These are phyloP conservation scores for Aphidius colemani DNA, from an alignment of 2,888 invertebrate species.

Conservation along the genomic window DNA sequence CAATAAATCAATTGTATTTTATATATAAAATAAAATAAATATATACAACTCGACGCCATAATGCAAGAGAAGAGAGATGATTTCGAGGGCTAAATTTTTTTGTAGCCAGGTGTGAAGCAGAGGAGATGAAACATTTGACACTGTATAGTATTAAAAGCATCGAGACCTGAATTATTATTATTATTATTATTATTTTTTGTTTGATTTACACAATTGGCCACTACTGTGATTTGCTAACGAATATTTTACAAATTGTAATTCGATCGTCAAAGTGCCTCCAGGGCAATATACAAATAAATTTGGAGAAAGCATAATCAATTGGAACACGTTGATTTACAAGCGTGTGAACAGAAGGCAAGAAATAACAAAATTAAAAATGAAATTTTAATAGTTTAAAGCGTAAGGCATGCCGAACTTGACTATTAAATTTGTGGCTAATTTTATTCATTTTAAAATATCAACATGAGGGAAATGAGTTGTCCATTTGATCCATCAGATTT, in stretches of 20 bases:
- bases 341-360: not conserved
- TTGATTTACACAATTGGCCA: constrained; percentile 29
- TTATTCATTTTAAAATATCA: not conserved
- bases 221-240: constrained; percentile 46
- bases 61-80: too few species aligned
- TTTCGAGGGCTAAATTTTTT: too few species aligned
- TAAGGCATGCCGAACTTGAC: not conserved
- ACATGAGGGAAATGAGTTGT: constrained; percentile 1
- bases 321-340: constrained; percentile 2
- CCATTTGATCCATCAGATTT: not conserved
- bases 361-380: not conserved
- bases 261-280: constrained; percentile 35
- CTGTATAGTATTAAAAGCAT: too few species aligned
- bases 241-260: constrained; percentile 42
- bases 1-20: too few species aligned
- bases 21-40: too few species aligned
- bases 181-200: too few species aligned
- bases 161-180: too few species aligned
- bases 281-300: too few species aligned
- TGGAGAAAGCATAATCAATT: not conserved
- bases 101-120: too few species aligned
- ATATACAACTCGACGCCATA: too few species aligned
- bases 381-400: too few species aligned
- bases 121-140: too few species aligned
- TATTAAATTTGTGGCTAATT: not conserved